Conservation (phyloP, 2,113 vertebrate species). For the Pongo abelii region DNA sequence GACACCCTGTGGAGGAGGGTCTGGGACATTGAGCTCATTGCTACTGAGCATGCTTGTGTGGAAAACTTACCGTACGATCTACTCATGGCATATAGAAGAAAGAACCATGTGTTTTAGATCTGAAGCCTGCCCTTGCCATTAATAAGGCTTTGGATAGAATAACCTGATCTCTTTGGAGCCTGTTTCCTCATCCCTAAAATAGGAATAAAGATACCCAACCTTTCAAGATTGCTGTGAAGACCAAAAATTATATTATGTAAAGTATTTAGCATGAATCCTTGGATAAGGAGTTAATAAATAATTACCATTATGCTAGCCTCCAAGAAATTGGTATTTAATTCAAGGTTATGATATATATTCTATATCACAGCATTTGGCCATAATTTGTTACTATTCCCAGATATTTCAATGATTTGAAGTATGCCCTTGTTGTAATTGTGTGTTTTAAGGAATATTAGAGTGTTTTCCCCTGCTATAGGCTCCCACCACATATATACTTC, state of each 20-base stretch:
- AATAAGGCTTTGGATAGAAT: not conserved
- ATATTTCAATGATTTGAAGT: not conserved
- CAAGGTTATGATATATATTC: not conserved
- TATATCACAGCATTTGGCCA: not conserved
- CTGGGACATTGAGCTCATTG: not conserved
- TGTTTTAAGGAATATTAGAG: not conserved
- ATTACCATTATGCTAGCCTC: not conserved
- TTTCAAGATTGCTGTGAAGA: not conserved
- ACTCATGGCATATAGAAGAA: not conserved
- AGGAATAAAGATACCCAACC: not conserved
- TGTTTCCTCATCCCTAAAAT: not conserved
- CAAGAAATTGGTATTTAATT: not conserved
- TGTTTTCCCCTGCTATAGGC: not conserved
- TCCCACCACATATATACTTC: not conserved
- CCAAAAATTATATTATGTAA: not conserved
- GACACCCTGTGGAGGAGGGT: not conserved
- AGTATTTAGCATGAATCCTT: not conserved
- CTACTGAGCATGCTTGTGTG: not conserved
- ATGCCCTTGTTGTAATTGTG: not conserved
- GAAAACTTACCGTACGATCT: not conserved
- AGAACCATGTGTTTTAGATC: not conserved
- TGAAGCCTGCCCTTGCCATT: not conserved
- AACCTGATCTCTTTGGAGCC: not conserved
- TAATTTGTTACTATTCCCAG: not conserved
- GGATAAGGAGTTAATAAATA: not conserved